phyloP scores from a whole-genome alignment of 2,113 vertebrate genomes.

The Craseonycteris thonglongyai region DNA sequence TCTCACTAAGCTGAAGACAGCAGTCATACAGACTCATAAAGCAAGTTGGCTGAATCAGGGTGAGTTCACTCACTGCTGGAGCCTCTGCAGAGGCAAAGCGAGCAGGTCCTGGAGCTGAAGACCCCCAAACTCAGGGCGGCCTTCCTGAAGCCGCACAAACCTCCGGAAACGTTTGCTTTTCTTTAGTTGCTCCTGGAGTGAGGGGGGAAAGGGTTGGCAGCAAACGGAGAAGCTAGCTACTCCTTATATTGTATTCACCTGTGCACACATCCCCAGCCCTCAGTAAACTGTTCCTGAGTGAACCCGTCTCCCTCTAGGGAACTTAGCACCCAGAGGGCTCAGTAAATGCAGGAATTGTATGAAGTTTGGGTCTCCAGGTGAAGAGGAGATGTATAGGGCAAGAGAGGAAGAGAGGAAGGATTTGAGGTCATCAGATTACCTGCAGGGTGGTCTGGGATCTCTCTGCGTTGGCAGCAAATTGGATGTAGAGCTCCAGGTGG shows the following conservation, averaged over 20 bases:
- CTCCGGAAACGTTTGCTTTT: constrained; percentile 89
- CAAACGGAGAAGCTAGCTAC: neutral
- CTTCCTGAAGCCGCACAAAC: constrained; percentile 92
- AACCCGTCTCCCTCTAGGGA: neutral
- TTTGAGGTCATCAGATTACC: constrained; percentile 77
- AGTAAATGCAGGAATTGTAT: neutral
- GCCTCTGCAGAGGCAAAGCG: constrained; percentile 85
- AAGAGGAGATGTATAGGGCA: neutral
- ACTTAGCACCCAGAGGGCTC: neutral
- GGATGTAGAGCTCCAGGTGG: constrained; percentile 84
- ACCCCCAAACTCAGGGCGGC: constrained; percentile 86
- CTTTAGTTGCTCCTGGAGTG: constrained; percentile 83
- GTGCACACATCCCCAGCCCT: neutral
- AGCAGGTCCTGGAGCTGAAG: constrained; percentile 88
- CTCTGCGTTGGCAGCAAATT: constrained; percentile 88
- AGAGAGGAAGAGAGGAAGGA: neutral
- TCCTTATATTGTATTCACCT: neutral
- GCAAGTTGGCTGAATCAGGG: neutral
- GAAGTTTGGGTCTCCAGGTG: neutral
- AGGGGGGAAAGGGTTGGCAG: neutral
- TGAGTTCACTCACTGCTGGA: constrained; percentile 85
- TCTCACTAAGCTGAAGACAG: neutral
- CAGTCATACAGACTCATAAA: neutral
- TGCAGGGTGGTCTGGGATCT: constrained; percentile 80
- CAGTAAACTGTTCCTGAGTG: neutral